Base-by-base conservation (phyloP, 2,113 vertebrate species). In the Lycaon pictus region DNA sequence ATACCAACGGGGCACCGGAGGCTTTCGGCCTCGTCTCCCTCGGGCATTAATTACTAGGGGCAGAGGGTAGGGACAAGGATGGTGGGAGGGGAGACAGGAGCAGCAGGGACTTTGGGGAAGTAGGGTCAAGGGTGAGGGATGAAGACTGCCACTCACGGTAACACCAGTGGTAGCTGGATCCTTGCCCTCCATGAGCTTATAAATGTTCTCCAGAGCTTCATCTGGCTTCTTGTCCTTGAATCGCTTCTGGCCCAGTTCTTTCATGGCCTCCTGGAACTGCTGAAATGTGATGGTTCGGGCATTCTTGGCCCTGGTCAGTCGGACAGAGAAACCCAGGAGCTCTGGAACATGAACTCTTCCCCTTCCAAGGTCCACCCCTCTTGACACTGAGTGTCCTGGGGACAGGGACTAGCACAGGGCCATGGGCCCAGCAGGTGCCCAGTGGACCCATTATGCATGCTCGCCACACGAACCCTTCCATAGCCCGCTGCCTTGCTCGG, bases 231-330 rank as follows among this genome's bases (percentile, higher is more conserved):
- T 99, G 20, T 98, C 99, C 96, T 99, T 99, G 93, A 99, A 99
- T 9, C 98, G 98, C 81, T 99, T 99, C 3, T 94, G 80, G 65
- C 99, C 99, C 95, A 99, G 60, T 88, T 99, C 99, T n/a, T 97
- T 98, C 98, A 99, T 93, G 2, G 99, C 99, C 96, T 99, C 98
- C 93, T 97, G 98, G 97, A 99, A 99, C 97, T 99, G 99, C 60
- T 98, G 97, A 77, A 99, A 99, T 3, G 98, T 99, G 97, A 99
- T 99, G 35, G 99, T 99, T 43, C 99, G 98, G 85, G 98, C 98
- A 7, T 99, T 98, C 97, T 99, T 99, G 86, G 98, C 94, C 98
- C 99, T 99, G 22, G 6, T 13, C 53, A 93, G 25, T 83, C 3
- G 92, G 82, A 95, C 3, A 93, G 77, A 93, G 77, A 94, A 93